Evolutionary conservation across 2,113 vertebrate genomes (phyloP).

Genomic region (Macroglossus sobrinus): DNA sequence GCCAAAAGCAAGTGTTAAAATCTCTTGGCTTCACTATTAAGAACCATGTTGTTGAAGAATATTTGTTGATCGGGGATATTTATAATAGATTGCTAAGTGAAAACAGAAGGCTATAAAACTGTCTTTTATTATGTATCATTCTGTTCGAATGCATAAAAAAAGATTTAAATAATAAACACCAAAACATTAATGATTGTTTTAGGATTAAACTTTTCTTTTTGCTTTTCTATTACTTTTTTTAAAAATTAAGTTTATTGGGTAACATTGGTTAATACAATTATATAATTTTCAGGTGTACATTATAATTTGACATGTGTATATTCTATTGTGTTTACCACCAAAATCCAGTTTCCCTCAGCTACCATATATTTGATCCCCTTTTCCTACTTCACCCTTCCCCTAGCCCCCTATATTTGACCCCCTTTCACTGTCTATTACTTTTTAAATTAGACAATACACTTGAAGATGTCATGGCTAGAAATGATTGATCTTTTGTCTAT

Average conservation of each 20-base stretch:
- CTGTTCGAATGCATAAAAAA: constrained; percentile 13
- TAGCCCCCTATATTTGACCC: too few relatives aligned
- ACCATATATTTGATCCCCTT: too few relatives aligned
- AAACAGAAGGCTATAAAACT: constrained; percentile 15
- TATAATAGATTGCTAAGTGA: constrained; percentile 2
- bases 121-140: neutral
- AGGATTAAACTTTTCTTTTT: neutral
- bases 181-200: neutral
- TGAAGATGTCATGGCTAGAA: neutral
- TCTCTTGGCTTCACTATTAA: neutral
- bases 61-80: constrained; percentile 9
- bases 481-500: neutral
- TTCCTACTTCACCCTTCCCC: too few relatives aligned
- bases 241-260: too few relatives aligned
- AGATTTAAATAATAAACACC: neutral
- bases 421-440: too few relatives aligned
- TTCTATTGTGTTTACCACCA: too few relatives aligned
- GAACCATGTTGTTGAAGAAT: constrained; percentile 1
- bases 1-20: constrained; percentile 11
- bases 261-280: too few relatives aligned
- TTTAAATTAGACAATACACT: neutral
- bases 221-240: neutral
- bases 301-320: too few relatives aligned
- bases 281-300: too few relatives aligned
- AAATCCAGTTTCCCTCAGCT: too few relatives aligned